Percentiles rank a stretch among this genome's conserved stretches.
Evolutionary conservation across 2,888 invertebrate species (phyloP).

Genomic region (Tenthredo scrophulariae): DNA sequence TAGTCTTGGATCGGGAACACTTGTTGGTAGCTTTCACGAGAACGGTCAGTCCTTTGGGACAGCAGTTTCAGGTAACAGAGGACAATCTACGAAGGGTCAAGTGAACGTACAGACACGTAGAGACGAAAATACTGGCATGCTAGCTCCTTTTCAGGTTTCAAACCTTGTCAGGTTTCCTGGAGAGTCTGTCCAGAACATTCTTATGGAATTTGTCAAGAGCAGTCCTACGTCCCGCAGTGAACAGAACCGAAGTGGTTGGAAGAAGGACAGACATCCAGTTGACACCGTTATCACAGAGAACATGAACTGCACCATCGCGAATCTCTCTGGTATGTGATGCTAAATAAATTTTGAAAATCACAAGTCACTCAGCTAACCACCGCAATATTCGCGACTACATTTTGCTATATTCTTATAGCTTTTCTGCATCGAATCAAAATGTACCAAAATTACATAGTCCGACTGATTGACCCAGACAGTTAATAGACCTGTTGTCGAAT

Average conservation of each 20-base stretch:
- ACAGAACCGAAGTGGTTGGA: constrained; percentile 41
- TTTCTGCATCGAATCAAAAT: too few relatives aligned
- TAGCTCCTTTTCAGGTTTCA: constrained; percentile 55
- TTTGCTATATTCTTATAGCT: too few relatives aligned
- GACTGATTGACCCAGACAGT: too few relatives aligned
- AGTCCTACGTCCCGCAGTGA: background rate
- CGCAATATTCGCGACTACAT: too few relatives aligned
- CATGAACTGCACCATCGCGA: constrained; percentile 60
- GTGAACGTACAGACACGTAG: constrained; percentile 63
- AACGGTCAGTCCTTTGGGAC: constrained; percentile 63
- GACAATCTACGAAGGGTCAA: constrained; percentile 62
- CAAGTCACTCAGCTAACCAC: too few relatives aligned
- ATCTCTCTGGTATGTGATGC: constrained; percentile 62
- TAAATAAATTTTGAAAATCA: background rate
- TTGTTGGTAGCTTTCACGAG: constrained; percentile 61
- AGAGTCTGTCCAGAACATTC: constrained; percentile 39
- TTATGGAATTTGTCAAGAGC: constrained; percentile 45
- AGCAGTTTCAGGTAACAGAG: constrained; percentile 62
- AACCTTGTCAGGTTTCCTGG: constrained; percentile 49
- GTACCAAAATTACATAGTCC: too few relatives aligned
- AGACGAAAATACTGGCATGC: constrained; percentile 61
- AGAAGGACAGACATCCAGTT: constrained; percentile 57
- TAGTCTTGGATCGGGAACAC: constrained; percentile 64
- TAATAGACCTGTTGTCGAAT: background rate
- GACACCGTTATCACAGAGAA: constrained; percentile 62